Conservation (phyloP, 2,888 invertebrate genomes). For the Eumacrocentrus americanus region DNA sequence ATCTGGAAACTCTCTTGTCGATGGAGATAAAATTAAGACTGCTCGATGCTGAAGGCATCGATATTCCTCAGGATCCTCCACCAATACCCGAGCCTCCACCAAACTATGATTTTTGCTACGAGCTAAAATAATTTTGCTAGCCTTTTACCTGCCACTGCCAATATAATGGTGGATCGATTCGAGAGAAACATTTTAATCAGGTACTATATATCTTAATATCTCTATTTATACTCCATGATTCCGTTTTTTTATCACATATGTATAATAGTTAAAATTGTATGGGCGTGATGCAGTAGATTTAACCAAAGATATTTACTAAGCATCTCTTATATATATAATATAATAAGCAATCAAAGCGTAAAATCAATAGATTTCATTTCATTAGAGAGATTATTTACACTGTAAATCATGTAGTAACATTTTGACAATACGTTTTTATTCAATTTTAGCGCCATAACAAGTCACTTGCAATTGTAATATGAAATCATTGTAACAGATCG, state of each 20-base stretch:
- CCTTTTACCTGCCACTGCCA: slow-evolving; percentile 18
- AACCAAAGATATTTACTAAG: slow-evolving; percentile 38
- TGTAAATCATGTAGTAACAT: slow-evolving; percentile 6
- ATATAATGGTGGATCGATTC: neutral
- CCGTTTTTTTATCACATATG: neutral
- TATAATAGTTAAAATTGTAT: slow-evolving; percentile 5
- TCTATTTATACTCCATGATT: slow-evolving; percentile 20
- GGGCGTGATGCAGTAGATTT: slow-evolving; percentile 33
- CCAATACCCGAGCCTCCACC: slow-evolving; percentile 90
- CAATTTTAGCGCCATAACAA: neutral
- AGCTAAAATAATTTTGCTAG: slow-evolving; percentile 66
- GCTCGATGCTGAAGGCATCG: slow-evolving; percentile 92
- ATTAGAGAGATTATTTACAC: slow-evolving; percentile 26
- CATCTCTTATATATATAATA: slow-evolving; percentile 24
- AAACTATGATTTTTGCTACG: slow-evolving; percentile 88
- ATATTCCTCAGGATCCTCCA: slow-evolving; percentile 92
- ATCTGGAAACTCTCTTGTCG: slow-evolving; percentile 87
- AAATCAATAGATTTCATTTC: slow-evolving; percentile 2
- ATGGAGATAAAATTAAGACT: slow-evolving; percentile 96
- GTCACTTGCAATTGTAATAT: too few species aligned
- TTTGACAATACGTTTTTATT: neutral
- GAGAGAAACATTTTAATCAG: neutral
- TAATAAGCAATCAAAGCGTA: slow-evolving; percentile 6
- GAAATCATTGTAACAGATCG: neutral
- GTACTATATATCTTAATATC: neutral